phyloP scores from a whole-genome alignment of 2,113 vertebrate species.

The Thermophis baileyi region DNA sequence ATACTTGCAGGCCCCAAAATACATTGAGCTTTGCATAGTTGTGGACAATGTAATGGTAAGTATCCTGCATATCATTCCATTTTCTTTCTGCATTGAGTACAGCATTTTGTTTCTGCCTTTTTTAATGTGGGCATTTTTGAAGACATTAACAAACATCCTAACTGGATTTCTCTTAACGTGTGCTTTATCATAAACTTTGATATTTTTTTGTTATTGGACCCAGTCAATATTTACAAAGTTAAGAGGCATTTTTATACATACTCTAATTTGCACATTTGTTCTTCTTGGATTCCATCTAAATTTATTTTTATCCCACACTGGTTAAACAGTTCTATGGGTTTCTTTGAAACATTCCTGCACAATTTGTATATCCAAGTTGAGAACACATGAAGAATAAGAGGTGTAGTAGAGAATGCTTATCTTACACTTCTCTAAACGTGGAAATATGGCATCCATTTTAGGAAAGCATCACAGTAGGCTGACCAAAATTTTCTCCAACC shows the following conservation, averaged over 20 bases:
- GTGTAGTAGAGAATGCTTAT: not conserved
- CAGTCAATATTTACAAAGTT: not conserved
- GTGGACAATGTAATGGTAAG: conserved; percentile 72
- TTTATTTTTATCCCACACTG: not conserved
- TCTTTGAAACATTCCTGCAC: not conserved
- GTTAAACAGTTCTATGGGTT: not conserved
- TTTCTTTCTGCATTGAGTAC: not conserved
- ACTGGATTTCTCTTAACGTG: not conserved
- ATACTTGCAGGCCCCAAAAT: conserved; percentile 59
- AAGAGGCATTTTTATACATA: not conserved
- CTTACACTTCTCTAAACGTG: not conserved
- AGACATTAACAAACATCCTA: not conserved
- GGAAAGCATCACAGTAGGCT: not conserved
- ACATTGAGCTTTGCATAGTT: conserved; percentile 68
- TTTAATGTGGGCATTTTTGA: not conserved
- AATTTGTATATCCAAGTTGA: not conserved
- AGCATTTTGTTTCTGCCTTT: not conserved
- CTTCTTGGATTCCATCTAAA: not conserved
- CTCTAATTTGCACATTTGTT: not conserved
- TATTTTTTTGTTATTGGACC: not conserved
- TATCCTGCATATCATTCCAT: not conserved
- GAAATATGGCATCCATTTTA: not conserved
- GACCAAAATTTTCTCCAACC: not conserved
- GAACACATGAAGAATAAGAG: not conserved
- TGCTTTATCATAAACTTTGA: not conserved